Base-by-base conservation (phyloP, 2,888 invertebrate genomes). In the Drosophila austrosaltans region DNA sequence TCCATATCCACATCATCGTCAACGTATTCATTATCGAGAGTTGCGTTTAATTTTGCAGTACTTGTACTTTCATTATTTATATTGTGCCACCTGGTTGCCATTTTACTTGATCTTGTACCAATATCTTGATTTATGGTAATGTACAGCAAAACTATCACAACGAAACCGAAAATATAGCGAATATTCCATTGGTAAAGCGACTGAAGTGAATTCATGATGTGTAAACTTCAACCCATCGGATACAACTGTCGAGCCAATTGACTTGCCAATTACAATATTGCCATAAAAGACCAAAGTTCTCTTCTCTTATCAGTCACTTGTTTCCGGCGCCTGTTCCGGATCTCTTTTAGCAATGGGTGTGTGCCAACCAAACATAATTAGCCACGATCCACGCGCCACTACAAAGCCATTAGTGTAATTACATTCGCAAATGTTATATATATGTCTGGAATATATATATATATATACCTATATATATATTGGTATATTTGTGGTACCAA, bases 171-270 rank as follows among this genome's bases (percentile, higher is more conserved):
- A n/a, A 30, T 30, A 30, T 6, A 30, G 5, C 56, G 7, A 74
- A 28, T 30, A 30, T 30, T 5, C 77, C 66, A 78, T 66, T 77
- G 70, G 2, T 61, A 77, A 0, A 57, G 65, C 62, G 58, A 62
- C 7, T 22, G 53, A 22, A 39, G 30, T 10, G 32, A 16, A 42
- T 28, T 53, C 79, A 79, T 79, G 66, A 6, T 69, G 28, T 25
- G 48, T 0, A 20, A 3, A 40, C 42, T 12, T 1, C 53, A 42
- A 61, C 58, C 30, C 39, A 10, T 57, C n/a, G 25, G 39, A 56
- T 5, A 8, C 58, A 42, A 78, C 79, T 78, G 66, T 58, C 12
- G 10, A 30, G 8, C 10, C 22, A 20, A 22, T 39, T 22, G 12
- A 6, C 20, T 22, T 36, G 8, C 0, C 36, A 36, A 10, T 36